Evolutionary conservation across 2,113 vertebrate species (phyloP).

Genomic region (Carollia perspicillata): DNA sequence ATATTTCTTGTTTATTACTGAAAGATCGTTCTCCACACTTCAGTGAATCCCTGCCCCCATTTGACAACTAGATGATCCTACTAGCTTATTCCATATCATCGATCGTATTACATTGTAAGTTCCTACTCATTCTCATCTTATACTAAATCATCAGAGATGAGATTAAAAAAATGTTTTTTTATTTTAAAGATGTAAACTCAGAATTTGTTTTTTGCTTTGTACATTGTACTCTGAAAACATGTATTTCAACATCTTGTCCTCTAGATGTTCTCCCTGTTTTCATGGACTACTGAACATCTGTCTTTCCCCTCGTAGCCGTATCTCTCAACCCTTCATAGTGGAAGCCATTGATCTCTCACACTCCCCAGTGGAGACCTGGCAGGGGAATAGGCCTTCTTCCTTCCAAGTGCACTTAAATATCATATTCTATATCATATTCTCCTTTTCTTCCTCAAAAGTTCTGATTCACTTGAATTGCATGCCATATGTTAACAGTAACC

Average conservation of each 20-base stretch:
- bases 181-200: background rate
- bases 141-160: background rate
- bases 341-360: background rate
- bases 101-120: background rate
- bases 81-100: background rate
- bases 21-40: background rate
- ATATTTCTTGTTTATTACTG: background rate
- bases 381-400: fast-evolving
- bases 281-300: background rate
- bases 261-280: background rate
- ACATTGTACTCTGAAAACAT: background rate
- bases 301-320: background rate
- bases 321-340: fast-evolving
- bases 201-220: background rate
- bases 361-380: background rate
- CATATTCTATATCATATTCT: background rate
- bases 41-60: background rate
- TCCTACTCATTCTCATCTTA: background rate
- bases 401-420: background rate
- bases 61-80: background rate
- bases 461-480: background rate
- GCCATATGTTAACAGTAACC: background rate
- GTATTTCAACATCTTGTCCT: background rate
- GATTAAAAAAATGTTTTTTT: background rate
- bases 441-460: background rate